Evolutionary conservation across 2,888 invertebrate species (phyloP).

Genomic region (Nephrotoma appendiculata): DNA sequence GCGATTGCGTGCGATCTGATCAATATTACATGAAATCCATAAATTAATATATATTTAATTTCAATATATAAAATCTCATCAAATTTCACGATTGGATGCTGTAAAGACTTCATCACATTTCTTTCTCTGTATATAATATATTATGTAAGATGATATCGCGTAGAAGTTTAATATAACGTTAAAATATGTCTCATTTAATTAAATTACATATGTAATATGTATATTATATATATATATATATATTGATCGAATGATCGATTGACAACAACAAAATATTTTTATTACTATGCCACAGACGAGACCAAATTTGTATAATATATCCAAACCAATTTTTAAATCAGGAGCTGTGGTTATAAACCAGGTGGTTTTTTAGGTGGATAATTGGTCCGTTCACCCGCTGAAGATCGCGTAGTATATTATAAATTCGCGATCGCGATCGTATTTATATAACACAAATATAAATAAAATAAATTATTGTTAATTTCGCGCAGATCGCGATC

Average conservation of each 20-base stretch:
- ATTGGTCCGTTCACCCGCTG: not conserved
- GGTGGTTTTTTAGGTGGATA: not conserved
- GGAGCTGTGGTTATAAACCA: not conserved
- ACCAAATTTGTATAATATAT: not conserved
- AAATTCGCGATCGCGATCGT: not conserved
- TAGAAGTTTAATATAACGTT: not conserved
- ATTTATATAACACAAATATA: not conserved
- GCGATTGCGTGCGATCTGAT: not conserved
- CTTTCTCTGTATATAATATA: not conserved
- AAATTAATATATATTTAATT: not conserved
- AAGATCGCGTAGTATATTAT: not conserved
- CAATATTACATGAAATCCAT: not conserved
- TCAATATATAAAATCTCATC: not conserved
- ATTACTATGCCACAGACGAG: not conserved
- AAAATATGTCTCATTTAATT: not conserved
- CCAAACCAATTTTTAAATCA: not conserved
- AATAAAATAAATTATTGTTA: not conserved
- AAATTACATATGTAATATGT: not conserved
- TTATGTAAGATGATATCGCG: not conserved
- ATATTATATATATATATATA: too few species aligned
- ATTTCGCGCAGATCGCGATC: not conserved
- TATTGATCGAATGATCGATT: not conserved
- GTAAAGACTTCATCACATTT: not conserved
- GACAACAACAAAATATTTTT: not conserved
- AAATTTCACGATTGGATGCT: not conserved